A percentile compares a stretch with the other conserved stretches of the same genome.
These are phyloP conservation scores for Leucophenga maculata DNA, from an alignment of 2,888 invertebrate genomes.

Conservation along the genomic window DNA sequence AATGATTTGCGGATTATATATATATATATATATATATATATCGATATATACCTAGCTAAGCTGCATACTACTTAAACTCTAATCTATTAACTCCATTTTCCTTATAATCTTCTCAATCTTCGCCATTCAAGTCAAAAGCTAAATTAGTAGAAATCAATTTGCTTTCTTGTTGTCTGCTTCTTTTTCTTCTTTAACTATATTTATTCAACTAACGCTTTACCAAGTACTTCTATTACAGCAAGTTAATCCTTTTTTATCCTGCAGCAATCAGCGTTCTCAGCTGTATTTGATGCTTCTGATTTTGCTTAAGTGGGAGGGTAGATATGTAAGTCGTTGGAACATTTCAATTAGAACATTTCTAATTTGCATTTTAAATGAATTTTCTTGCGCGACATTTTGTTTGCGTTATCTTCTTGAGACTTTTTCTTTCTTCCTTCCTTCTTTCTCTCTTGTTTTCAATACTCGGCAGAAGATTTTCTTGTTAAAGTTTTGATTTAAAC, in stretches of 20 bases:
- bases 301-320: not conserved
- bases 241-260: slow-evolving; percentile 56
- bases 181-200: too few relatives aligned
- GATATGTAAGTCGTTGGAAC: slow-evolving; percentile 42
- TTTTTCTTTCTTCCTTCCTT: too few relatives aligned
- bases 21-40: too few relatives aligned
- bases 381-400: slow-evolving; percentile 24
- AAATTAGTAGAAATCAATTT: slow-evolving; percentile 1
- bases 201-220: not conserved
- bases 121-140: not conserved
- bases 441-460: too few relatives aligned
- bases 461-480: too few relatives aligned
- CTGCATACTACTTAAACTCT: not conserved
- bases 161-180: not conserved
- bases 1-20: too few relatives aligned
- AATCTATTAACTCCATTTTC: not conserved
- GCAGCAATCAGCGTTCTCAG: not conserved
- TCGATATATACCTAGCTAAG: not conserved
- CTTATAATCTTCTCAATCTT: not conserved
- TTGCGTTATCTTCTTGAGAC: too few relatives aligned
- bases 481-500: too few relatives aligned
- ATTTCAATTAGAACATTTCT: slow-evolving; percentile 59
- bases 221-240: not conserved
- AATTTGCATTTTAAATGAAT: slow-evolving; percentile 63
- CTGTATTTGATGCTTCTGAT: not conserved